These are phyloP conservation scores for Toxostoma redivivum DNA, from an alignment of 2,113 vertebrate species.

Conservation along the genomic window DNA sequence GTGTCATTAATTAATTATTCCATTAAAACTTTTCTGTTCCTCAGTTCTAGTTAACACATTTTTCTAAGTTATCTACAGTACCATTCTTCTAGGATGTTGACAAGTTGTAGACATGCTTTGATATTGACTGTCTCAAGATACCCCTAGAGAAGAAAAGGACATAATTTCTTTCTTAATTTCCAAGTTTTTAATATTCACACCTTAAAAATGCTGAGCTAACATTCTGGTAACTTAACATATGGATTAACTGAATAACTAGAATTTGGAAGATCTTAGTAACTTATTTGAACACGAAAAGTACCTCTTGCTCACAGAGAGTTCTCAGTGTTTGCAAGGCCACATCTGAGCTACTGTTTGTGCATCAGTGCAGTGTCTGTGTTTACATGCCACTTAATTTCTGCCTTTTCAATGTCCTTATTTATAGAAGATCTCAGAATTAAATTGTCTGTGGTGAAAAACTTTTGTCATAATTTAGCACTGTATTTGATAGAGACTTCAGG, in stretches of 20 bases:
- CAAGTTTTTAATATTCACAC: not conserved
- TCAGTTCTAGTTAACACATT: not conserved
- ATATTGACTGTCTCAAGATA: not conserved
- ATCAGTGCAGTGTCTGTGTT: not conserved
- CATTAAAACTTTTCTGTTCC: not conserved
- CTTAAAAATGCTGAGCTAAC: not conserved
- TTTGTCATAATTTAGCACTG: not conserved
- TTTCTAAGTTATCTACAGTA: not conserved
- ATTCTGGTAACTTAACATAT: not conserved
- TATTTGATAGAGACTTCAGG: not conserved
- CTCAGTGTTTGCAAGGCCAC: not conserved
- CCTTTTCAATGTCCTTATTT: not conserved
- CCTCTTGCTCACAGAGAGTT: not conserved
- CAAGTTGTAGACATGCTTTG: not conserved
- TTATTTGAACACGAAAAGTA: not conserved
- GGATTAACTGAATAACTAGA: not conserved
- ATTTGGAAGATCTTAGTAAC: not conserved
- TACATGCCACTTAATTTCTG: not conserved
- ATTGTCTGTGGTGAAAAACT: not conserved
- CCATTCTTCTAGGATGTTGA: not conserved
- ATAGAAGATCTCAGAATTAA: not conserved
- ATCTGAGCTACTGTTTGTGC: not conserved
- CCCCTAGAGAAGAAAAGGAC: not conserved
- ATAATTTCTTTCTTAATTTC: not conserved
- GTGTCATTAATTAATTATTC: not conserved